Conservation (phyloP, 2,888 invertebrate species). For the Chironomus tentans region DNA sequence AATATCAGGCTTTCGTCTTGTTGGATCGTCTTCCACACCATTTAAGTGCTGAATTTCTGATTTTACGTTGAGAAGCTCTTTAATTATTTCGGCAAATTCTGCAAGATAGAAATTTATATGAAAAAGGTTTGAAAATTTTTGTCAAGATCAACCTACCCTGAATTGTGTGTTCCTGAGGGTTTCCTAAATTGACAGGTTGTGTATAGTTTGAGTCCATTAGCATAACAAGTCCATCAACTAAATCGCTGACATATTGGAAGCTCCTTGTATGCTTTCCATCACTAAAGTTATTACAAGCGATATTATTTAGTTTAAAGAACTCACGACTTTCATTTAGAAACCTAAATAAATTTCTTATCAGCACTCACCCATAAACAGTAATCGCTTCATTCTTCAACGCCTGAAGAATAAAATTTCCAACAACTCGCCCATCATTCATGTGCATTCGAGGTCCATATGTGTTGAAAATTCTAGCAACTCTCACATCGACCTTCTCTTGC, state of each 20-base stretch:
- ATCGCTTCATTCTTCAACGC: slow-evolving; percentile 90
- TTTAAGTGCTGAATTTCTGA: slow-evolving; percentile 65
- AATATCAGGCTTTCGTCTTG: slow-evolving; percentile 89
- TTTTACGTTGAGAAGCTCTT: slow-evolving; percentile 72
- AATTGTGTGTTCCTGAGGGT: slow-evolving; percentile 96
- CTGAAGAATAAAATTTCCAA: slow-evolving; percentile 97
- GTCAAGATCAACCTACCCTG: slow-evolving; percentile 49
- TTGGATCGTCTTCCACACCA: slow-evolving; percentile 94
- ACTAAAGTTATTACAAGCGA: background rate
- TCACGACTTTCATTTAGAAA: no score
- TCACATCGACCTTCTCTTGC: slow-evolving; percentile 89
- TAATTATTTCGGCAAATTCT: slow-evolving; percentile 83
- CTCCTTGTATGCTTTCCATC: slow-evolving; percentile 88
- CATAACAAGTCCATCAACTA: slow-evolving; percentile 86
- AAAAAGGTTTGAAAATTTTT: no score
- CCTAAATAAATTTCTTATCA: no score
- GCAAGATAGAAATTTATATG: slow-evolving; percentile 27
- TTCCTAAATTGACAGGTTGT: slow-evolving; percentile 90
- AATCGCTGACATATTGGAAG: slow-evolving; percentile 95
- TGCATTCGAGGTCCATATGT: slow-evolving; percentile 99
- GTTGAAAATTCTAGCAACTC: slow-evolving; percentile 97
- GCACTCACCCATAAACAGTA: slow-evolving; percentile 43
- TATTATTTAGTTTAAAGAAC: no score
- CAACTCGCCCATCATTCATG: slow-evolving; percentile 95
- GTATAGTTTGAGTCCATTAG: slow-evolving; percentile 93